Evolutionary conservation across 2,888 invertebrate genomes (phyloP).

Genomic region (Chaitophorus viminalis): DNA sequence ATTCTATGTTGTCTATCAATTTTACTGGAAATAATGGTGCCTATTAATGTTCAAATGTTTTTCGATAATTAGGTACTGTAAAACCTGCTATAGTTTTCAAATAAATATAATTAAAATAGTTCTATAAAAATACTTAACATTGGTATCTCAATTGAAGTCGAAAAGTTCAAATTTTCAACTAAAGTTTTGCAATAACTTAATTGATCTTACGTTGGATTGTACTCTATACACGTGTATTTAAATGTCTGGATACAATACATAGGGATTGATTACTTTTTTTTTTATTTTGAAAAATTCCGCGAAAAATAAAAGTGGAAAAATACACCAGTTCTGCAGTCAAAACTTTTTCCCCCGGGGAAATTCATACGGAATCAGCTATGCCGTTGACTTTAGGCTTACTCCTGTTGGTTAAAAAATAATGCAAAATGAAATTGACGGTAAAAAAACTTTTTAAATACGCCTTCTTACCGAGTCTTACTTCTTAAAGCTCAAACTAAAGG

Average conservation of each 20-base stretch:
- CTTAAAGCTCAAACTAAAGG: not conserved
- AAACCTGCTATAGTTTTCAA: not conserved
- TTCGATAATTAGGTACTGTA: not conserved
- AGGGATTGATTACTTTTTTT: not conserved
- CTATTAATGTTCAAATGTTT: not conserved
- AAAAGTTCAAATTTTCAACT: not conserved
- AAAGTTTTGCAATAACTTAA: not conserved
- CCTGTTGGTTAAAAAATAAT: conserved; percentile 10
- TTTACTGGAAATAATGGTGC: not conserved
- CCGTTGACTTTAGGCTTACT: conserved; percentile 16
- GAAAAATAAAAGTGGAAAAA: not conserved
- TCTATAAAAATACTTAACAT: not conserved
- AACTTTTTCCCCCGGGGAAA: conserved; percentile 22
- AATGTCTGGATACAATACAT: not conserved
- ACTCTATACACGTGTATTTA: not conserved
- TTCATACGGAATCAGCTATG: conserved; percentile 16
- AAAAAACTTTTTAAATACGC: conserved; percentile 2
- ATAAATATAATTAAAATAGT: not conserved
- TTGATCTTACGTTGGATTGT: not conserved
- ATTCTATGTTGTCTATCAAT: not conserved
- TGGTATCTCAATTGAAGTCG: too few relatives aligned
- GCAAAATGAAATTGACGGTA: not conserved
- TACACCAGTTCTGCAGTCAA: not conserved
- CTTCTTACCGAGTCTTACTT: not conserved
- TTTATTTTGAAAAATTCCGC: not conserved